Evolutionary conservation across 2,113 vertebrate species (phyloP).

Genomic region (Pomatostomus ruficeps): DNA sequence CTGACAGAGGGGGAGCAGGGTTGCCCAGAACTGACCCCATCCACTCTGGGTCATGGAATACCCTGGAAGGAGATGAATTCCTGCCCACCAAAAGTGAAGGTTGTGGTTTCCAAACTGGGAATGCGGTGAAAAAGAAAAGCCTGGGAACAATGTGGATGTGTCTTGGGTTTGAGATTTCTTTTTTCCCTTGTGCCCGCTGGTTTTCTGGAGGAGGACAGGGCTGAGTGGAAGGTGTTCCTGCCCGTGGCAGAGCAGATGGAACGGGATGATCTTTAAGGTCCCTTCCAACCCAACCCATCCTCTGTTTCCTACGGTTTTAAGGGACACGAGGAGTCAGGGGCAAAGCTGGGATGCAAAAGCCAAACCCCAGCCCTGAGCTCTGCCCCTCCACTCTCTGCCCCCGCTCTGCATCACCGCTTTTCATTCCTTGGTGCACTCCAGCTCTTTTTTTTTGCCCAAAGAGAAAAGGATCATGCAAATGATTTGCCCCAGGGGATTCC

Average conservation of each 20-base stretch:
- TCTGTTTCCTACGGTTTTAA: not conserved
- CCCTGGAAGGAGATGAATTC: not conserved
- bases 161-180: not conserved
- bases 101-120: not conserved
- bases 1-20: not conserved
- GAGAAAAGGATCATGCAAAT: conserved; percentile 48
- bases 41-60: not conserved
- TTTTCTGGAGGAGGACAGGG: not conserved
- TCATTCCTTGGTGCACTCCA: not conserved
- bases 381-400: not conserved
- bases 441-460: conserved; percentile 8
- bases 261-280: not conserved
- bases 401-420: not conserved
- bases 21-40: not conserved
- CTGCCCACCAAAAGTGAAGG: not conserved
- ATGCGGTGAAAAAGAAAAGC: not conserved
- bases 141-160: not conserved
- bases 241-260: not conserved
- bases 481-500: conserved; percentile 5
- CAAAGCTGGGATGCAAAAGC: not conserved
- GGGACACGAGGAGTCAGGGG: not conserved
- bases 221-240: not conserved
- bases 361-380: not conserved
- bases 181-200: not conserved
- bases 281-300: not conserved